Percentiles rank a stretch among this genome's conserved stretches.
Evolutionary conservation across 1,140 invertebrate genomes (phyloP).

Genomic region (Zaprionus kolodkinae): DNA sequence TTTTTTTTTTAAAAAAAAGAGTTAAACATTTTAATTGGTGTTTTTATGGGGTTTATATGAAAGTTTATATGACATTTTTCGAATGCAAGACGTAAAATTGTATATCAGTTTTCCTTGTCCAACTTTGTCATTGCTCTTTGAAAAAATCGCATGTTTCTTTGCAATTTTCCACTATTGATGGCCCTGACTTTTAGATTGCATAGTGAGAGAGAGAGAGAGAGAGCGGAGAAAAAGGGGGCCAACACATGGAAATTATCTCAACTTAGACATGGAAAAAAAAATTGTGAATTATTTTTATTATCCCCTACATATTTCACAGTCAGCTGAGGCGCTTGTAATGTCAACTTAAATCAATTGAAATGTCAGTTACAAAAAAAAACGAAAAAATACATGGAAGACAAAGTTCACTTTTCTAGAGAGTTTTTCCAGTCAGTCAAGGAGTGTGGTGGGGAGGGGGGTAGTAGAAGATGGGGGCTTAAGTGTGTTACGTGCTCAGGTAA

Average conservation of each 20-base stretch:
- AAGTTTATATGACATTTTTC: too few species aligned
- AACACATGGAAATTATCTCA: constrained; percentile 1
- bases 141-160: background rate
- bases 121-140: background rate
- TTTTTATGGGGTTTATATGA: too few species aligned
- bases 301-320: constrained; percentile 16
- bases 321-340: constrained; percentile 50
- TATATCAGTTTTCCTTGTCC: background rate
- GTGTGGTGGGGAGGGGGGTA: background rate
- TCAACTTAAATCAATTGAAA: constrained; percentile 79
- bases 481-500: constrained; percentile 46
- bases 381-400: constrained; percentile 58
- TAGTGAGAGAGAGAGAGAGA: background rate
- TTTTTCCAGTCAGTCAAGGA: constrained; percentile 8
- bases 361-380: constrained; percentile 71
- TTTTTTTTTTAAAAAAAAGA: background rate
- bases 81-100: background rate
- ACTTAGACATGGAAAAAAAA: background rate
- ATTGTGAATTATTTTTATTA: background rate
- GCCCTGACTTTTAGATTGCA: constrained; percentile 6
- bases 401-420: constrained; percentile 35
- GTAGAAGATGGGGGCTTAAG: background rate
- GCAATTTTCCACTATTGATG: background rate
- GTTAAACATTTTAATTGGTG: background rate
- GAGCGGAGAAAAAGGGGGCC: background rate